Conservation (phyloP, 2,113 vertebrate genomes). For the Gorsachius goisagi region DNA sequence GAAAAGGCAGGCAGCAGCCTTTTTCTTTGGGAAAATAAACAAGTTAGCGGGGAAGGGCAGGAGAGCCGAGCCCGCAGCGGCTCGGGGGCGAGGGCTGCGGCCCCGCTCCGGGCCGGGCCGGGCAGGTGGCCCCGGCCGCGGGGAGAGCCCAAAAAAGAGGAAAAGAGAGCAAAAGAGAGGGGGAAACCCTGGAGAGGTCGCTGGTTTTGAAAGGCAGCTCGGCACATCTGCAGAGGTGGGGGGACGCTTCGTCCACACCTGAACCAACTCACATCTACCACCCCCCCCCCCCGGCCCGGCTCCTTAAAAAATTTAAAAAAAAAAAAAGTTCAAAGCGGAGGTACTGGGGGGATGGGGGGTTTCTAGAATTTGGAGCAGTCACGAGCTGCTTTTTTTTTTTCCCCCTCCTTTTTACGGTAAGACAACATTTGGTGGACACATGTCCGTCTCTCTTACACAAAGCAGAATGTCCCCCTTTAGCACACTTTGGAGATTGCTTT, state of each 20-base stretch:
- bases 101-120: background rate
- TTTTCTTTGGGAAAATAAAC: constrained; percentile 20
- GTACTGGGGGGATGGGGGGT: background rate
- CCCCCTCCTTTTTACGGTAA: background rate
- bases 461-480: background rate
- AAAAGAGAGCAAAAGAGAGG: background rate
- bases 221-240: background rate
- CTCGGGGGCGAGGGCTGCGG: background rate
- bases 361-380: background rate
- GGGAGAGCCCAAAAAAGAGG: background rate
- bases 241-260: background rate
- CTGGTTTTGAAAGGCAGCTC: background rate
- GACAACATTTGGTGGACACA: constrained; percentile 67
- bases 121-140: background rate
- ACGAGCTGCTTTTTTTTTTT: background rate
- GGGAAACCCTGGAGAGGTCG: accelerated
- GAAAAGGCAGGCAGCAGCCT: background rate
- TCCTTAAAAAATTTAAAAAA: background rate
- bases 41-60: background rate
- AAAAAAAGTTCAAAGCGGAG: background rate
- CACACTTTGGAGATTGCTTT: constrained; percentile 36
- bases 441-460: constrained; percentile 13
- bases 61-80: background rate
- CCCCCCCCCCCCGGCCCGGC: accelerated
- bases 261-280: background rate